Conservation (phyloP, 2,113 vertebrate species). For the Mirza zaza region DNA sequence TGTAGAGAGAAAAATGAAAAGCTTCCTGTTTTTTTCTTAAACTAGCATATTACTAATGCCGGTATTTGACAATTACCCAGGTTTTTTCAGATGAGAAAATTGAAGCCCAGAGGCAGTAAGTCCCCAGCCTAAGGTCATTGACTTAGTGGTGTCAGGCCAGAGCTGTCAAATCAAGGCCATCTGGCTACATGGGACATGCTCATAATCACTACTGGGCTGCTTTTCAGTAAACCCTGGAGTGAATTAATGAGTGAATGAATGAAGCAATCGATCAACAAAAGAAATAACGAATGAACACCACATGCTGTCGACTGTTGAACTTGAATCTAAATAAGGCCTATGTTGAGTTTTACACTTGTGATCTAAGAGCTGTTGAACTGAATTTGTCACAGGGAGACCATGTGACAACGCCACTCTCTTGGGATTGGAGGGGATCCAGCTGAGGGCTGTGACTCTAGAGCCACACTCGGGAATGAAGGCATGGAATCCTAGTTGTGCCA, state of each 20-base stretch:
- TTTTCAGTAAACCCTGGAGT: neutral
- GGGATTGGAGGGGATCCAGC: neutral
- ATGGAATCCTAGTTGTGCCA: neutral
- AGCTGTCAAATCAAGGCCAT: neutral
- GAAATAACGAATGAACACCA: neutral
- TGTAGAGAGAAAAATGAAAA: neutral
- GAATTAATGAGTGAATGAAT: neutral
- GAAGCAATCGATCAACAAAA: neutral
- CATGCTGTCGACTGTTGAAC: neutral
- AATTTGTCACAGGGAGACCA: neutral
- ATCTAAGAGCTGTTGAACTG: neutral
- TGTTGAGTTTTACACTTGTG: neutral
- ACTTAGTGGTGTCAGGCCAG: neutral
- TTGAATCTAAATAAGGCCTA: neutral
- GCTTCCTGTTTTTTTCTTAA: neutral
- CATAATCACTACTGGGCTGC: neutral
- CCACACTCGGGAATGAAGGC: neutral
- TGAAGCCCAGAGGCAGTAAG: neutral
- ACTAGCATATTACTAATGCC: neutral
- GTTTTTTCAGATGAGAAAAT: neutral
- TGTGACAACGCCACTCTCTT: fast-evolving
- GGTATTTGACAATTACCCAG: neutral
- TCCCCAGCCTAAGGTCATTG: neutral
- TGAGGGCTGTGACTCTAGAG: neutral
- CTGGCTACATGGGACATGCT: too few species aligned